A percentile compares a stretch with the other conserved stretches of the same genome.
Evolutionary conservation across 2,888 invertebrate genomes (phyloP).

Genomic region (Leuctra nigra): DNA sequence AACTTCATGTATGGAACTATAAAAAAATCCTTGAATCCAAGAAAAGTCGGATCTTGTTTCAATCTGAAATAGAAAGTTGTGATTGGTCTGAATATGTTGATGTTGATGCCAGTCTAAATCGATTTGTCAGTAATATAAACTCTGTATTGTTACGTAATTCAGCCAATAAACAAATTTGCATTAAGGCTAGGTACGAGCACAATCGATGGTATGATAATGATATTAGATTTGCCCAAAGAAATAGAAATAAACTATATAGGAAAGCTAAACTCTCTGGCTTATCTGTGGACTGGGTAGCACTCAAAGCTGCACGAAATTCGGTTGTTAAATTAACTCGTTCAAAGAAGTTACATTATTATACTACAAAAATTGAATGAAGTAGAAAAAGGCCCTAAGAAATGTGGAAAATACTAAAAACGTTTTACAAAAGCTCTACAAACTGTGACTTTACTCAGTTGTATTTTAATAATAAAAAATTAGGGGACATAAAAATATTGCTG

Average conservation of each 20-base stretch:
- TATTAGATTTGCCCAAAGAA: neutral
- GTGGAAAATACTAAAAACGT: neutral
- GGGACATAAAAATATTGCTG: neutral
- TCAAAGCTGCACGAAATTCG: neutral
- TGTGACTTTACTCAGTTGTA: neutral
- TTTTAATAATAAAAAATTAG: neutral
- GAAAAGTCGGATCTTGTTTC: neutral
- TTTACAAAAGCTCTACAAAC: neutral
- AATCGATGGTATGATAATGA: constrained; percentile 5
- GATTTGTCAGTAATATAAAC: neutral
- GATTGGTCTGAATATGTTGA: neutral
- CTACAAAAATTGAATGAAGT: neutral
- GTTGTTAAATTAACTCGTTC: neutral
- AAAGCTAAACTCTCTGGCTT: neutral
- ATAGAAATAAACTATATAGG: neutral
- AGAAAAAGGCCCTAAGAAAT: neutral
- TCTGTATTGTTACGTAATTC: neutral
- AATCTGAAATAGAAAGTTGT: neutral
- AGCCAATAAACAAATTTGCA: neutral
- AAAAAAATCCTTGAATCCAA: neutral
- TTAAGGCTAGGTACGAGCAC: neutral
- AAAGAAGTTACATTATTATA: neutral
- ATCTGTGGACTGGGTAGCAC: neutral
- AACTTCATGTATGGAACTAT: neutral
- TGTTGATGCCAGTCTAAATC: neutral